Percentiles rank a stretch among this genome's conserved stretches.
Conservation (phyloP, 2,113 vertebrate genomes). For the Mus musculus region GRCm39 chr3:39556001-39556500, state of each 20-base stretch:
- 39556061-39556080: not conserved
- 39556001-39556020: not conserved
- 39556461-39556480: constrained; percentile 10
- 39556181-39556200: not conserved
- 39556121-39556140: not conserved
- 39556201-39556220: not conserved
- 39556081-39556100: constrained; percentile 22
- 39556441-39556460: not conserved
- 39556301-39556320: not conserved
- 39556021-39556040: not conserved
- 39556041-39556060: not conserved
- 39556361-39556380: not conserved
- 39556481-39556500: not conserved
- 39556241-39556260: not conserved
- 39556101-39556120: not conserved
- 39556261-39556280: not conserved
- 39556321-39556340: not conserved
- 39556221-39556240: not conserved
- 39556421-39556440: not conserved
- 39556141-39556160: not conserved
- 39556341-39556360: not conserved
- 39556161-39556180: not conserved
- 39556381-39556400: not conserved
- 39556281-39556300: constrained; percentile 11
- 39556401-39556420: not conserved